phyloP scores from a whole-genome alignment of 92 coral and sea anemone genomes.

The Galaxea fascicularis region DNA sequence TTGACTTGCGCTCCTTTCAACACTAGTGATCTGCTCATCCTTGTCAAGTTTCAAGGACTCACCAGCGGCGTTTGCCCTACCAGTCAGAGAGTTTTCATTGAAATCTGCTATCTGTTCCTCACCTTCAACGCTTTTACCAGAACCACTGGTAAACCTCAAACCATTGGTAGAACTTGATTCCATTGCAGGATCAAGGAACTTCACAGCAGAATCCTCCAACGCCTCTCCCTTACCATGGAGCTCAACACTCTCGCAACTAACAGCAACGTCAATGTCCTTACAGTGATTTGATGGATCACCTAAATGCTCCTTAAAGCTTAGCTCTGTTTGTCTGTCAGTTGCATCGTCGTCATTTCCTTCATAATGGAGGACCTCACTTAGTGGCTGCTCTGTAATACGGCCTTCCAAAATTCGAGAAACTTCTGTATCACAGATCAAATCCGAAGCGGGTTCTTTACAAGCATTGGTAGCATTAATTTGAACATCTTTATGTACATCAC shows the following conservation, averaged over 20 bases:
- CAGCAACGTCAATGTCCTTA: background rate
- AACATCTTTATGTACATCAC: slow-evolving; percentile 16
- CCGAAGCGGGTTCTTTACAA: background rate
- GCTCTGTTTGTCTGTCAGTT: background rate
- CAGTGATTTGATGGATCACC: background rate
- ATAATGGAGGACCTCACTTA: background rate
- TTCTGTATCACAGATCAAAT: slow-evolving; percentile 33
- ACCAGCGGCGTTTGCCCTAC: background rate
- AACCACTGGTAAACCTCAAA: too few species aligned
- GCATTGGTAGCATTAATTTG: background rate
- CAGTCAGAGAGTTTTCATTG: background rate
- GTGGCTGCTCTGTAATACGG: background rate
- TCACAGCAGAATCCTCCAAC: background rate
- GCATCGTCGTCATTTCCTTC: background rate
- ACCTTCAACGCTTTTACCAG: background rate
- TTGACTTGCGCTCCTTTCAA: background rate
- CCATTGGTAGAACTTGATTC: too few species aligned
- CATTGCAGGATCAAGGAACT: background rate
- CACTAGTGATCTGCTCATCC: background rate
- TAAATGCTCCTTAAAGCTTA: background rate
- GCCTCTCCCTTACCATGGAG: background rate
- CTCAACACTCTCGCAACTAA: background rate
- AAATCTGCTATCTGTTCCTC: background rate
- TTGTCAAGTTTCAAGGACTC: background rate
- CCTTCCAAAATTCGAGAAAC: slow-evolving; percentile 10